phyloP scores from a whole-genome alignment of 2,888 invertebrate genomes.

The Clivina fossor region DNA sequence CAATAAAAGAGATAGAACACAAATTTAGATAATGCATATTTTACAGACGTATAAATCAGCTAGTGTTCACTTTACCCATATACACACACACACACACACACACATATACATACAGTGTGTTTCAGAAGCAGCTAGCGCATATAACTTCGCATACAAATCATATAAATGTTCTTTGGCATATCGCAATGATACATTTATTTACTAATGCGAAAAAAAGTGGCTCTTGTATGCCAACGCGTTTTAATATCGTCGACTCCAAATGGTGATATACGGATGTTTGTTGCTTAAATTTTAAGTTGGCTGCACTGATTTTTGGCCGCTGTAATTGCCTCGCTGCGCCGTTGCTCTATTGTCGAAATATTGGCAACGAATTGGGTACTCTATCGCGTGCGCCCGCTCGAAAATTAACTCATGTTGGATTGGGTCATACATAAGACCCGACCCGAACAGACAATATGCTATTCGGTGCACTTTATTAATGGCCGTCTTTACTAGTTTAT shows the following conservation, averaged over 20 bases:
- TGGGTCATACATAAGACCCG: slow-evolving; percentile 14
- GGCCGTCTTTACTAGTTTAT: slow-evolving; percentile 6
- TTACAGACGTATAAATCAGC: slow-evolving; percentile 53
- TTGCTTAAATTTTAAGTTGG: background rate
- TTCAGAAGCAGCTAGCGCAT: slow-evolving; percentile 48
- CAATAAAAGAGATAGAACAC: slow-evolving; percentile 54
- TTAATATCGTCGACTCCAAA: slow-evolving; percentile 20
- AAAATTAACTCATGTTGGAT: slow-evolving; percentile 24
- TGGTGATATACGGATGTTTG: background rate
- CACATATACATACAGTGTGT: too few species aligned
- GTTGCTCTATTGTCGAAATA: slow-evolving; percentile 26
- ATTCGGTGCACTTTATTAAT: slow-evolving; percentile 2
- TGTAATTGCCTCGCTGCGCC: slow-evolving; percentile 27
- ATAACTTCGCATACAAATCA: slow-evolving; percentile 51
- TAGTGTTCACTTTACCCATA: too few species aligned
- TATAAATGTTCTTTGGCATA: slow-evolving; percentile 46
- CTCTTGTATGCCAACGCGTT: slow-evolving; percentile 32
- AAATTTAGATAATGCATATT: slow-evolving; percentile 55
- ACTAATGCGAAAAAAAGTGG: slow-evolving; percentile 44
- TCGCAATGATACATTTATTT: slow-evolving; percentile 46
- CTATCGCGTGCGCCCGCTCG: slow-evolving; percentile 2
- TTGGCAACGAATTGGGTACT: slow-evolving; percentile 23
- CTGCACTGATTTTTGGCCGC: slow-evolving; percentile 1
- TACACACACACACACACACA: too few species aligned
- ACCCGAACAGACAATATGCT: background rate